A percentile compares a stretch with the other conserved stretches of the same genome.
phyloP scores from a whole-genome alignment of 2,888 invertebrate genomes.

The Cosmia trapezina region DNA sequence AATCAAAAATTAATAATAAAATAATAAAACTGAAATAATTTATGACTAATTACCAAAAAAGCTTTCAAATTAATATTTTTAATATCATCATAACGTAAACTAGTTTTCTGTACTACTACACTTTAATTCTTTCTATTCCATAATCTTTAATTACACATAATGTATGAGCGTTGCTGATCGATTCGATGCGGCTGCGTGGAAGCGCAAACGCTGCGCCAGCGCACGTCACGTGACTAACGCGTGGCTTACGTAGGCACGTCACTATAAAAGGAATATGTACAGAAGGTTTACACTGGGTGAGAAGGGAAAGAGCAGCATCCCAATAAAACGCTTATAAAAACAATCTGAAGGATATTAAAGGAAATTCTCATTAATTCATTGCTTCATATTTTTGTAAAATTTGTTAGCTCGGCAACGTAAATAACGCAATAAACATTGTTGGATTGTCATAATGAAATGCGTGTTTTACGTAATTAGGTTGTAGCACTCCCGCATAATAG shows the following conservation, averaged over 20 bases:
- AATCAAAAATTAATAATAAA: slow-evolving; percentile 16
- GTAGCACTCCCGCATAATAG: too few species aligned
- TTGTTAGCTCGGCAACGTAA: too few species aligned
- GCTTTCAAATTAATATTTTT: slow-evolving; percentile 35
- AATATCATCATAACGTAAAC: slow-evolving; percentile 35
- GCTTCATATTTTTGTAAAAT: too few species aligned
- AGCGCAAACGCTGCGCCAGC: slow-evolving; percentile 51
- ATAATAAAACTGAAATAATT: slow-evolving; percentile 29
- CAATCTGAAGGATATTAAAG: too few species aligned
- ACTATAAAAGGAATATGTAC: neutral
- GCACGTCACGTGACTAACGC: slow-evolving; percentile 78
- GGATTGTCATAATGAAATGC: too few species aligned
- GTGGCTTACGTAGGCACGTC: slow-evolving; percentile 61
- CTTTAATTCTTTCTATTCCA: slow-evolving; percentile 48
- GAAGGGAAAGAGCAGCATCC: too few species aligned
- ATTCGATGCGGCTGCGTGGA: slow-evolving; percentile 51
- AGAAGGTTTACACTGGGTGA: slow-evolving; percentile 26
- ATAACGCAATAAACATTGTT: too few species aligned
- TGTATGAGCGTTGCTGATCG: slow-evolving; percentile 59
- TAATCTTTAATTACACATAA: slow-evolving; percentile 61
- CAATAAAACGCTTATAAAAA: too few species aligned
- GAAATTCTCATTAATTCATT: too few species aligned
- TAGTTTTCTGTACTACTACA: slow-evolving; percentile 32
- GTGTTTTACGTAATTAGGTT: too few species aligned
- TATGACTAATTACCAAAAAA: slow-evolving; percentile 43